Evolutionary conservation across 2,113 vertebrate genomes (phyloP).

Genomic region (Perccottus glenii): DNA sequence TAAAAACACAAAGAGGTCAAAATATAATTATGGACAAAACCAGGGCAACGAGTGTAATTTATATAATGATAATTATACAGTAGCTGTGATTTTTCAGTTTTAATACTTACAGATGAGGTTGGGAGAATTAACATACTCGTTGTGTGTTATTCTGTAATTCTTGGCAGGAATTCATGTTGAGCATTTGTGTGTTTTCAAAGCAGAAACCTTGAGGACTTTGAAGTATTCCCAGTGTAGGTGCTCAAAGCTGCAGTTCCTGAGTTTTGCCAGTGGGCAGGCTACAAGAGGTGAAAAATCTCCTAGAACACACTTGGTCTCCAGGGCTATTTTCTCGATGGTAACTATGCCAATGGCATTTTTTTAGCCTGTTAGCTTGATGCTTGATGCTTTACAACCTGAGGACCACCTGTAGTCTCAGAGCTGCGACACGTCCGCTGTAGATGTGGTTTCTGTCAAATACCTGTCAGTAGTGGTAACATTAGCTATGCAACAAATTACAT

Average conservation of each 20-base stretch:
- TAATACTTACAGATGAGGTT: neutral
- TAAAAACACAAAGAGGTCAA: slow-evolving; percentile 14
- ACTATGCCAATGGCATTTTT: slow-evolving; percentile 2
- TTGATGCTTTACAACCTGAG: neutral
- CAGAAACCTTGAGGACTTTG: slow-evolving; percentile 7
- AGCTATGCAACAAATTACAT: neutral
- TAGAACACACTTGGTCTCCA: neutral
- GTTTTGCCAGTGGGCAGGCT: slow-evolving; percentile 7
- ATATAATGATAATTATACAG: slow-evolving; percentile 6
- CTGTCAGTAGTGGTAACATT: neutral
- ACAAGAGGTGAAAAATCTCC: slow-evolving; percentile 13
- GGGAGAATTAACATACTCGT: neutral
- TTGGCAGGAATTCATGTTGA: neutral
- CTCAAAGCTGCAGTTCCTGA: slow-evolving; percentile 5
- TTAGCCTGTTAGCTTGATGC: too few relatives aligned
- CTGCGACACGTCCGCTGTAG: too few relatives aligned
- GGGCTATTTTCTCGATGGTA: slow-evolving; percentile 5
- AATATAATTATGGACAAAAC: slow-evolving; percentile 13
- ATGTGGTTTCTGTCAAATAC: too few relatives aligned
- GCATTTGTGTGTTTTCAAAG: slow-evolving; percentile 3
- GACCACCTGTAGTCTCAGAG: too few relatives aligned
- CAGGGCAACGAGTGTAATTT: neutral
- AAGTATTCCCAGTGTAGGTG: slow-evolving; percentile 2
- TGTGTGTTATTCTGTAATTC: slow-evolving; percentile 14
- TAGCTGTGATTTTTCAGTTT: too few relatives aligned